A percentile compares a stretch with the other conserved stretches of the same genome.
Evolutionary conservation across 30 jellyfish, hydroid and myxozoan genomes (phyloP).

Genomic region (Hydra vulgaris): DNA sequence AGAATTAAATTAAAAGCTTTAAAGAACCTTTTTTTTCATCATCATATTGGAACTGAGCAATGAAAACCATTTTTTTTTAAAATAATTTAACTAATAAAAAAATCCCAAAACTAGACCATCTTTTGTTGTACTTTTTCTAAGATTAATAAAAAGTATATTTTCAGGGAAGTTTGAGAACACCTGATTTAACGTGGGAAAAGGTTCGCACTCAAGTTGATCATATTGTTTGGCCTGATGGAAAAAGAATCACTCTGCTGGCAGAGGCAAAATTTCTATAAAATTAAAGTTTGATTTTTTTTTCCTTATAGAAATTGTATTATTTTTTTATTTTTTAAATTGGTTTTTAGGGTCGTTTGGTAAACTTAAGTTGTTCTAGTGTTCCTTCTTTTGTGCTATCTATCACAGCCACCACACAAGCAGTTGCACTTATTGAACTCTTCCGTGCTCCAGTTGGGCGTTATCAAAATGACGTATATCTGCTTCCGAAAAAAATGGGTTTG

Average conservation of each 20-base stretch:
- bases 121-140: no score
- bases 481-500: slow-evolving; percentile 98
- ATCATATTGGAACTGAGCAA: no score
- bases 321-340: no score
- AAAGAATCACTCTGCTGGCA: slow-evolving; percentile 98
- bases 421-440: slow-evolving; percentile 89
- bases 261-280: slow-evolving; percentile 45
- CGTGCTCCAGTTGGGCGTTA: slow-evolving; percentile 94
- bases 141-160: no score
- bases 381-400: slow-evolving; percentile 94
- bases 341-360: slow-evolving; percentile 90
- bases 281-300: neutral
- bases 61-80: no score
- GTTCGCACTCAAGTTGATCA: slow-evolving; percentile 98
- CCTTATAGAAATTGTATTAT: neutral
- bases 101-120: no score
- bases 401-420: slow-evolving; percentile 99
- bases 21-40: no score
- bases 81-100: no score
- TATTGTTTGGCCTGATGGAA: slow-evolving; percentile 95
- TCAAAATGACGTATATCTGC: slow-evolving; percentile 86
- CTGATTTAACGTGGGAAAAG: slow-evolving; percentile 96
- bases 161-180: slow-evolving; percentile 86
- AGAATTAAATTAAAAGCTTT: no score
- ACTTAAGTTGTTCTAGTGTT: slow-evolving; percentile 92